Evolutionary conservation across 2,888 invertebrate species (phyloP).

Genomic region (Caenorhabditis zanzibari): DNA sequence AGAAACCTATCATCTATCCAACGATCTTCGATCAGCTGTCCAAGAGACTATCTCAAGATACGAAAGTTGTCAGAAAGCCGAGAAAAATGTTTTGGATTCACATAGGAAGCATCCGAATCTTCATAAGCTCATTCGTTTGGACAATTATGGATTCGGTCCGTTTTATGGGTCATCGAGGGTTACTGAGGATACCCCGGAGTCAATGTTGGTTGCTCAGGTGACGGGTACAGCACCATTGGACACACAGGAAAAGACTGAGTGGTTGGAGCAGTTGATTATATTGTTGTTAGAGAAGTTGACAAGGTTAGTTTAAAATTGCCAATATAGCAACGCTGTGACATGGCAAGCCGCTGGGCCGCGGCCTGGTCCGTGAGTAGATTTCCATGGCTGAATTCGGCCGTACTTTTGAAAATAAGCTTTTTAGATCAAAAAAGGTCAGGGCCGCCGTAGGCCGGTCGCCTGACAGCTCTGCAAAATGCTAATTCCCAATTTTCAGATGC

Average conservation of each 20-base stretch:
- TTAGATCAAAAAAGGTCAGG: too few species aligned
- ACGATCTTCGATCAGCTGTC: slow-evolving; percentile 60
- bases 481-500: too few species aligned
- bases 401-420: too few species aligned
- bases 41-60: slow-evolving; percentile 51
- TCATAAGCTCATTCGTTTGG: not conserved
- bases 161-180: slow-evolving; percentile 43
- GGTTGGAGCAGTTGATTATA: slow-evolving; percentile 32
- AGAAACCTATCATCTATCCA: slow-evolving; percentile 52
- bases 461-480: too few species aligned
- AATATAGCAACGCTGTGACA: too few species aligned
- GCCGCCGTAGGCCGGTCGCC: too few species aligned
- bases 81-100: slow-evolving; percentile 4
- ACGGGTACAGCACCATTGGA: not conserved
- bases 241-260: not conserved
- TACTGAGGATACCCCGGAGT: not conserved
- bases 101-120: not conserved
- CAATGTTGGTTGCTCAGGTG: slow-evolving; percentile 3
- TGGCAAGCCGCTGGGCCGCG: too few species aligned
- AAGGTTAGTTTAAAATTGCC: not conserved
- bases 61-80: slow-evolving; percentile 24
- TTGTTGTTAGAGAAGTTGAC: slow-evolving; percentile 38
- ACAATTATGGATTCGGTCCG: slow-evolving; percentile 6
- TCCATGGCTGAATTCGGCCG: too few species aligned
- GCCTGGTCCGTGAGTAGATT: too few species aligned